These are phyloP conservation scores for Trochalopteron elliotii DNA, from an alignment of 2,113 vertebrate species.

Conservation along the genomic window DNA sequence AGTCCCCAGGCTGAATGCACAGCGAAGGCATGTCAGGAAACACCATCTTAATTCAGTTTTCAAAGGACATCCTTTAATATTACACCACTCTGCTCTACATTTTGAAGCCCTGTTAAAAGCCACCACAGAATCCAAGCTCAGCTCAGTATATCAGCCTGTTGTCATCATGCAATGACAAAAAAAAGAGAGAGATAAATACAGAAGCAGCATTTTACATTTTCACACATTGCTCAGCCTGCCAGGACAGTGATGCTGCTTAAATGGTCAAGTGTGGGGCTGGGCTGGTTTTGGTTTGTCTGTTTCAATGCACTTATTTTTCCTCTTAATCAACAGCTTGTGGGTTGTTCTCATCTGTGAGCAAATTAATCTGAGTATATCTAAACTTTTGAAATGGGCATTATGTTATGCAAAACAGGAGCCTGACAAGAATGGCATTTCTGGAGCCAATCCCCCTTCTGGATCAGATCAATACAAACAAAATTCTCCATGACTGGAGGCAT, in stretches of 20 bases:
- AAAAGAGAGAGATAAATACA: neutral
- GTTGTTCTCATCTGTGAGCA: neutral
- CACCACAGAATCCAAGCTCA: neutral
- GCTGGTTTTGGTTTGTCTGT: neutral
- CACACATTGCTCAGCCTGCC: neutral
- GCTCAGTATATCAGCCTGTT: neutral
- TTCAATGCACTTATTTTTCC: neutral
- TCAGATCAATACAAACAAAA: constrained; percentile 29
- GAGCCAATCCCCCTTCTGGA: neutral
- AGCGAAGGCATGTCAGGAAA: neutral
- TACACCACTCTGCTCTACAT: neutral
- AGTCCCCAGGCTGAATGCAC: neutral
- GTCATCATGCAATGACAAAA: neutral
- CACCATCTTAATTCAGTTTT: neutral
- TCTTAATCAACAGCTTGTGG: neutral
- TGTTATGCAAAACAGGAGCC: neutral
- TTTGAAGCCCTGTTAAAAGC: neutral
- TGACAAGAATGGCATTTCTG: neutral
- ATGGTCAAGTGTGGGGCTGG: neutral
- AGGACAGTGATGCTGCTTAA: neutral
- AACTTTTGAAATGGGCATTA: neutral
- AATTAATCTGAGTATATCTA: neutral
- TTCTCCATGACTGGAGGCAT: neutral
- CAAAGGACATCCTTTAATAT: neutral
- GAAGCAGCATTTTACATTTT: neutral